These are phyloP conservation scores for Montipora cactus DNA, from an alignment of 64 coral and sea anemone genomes.

Conservation along the genomic window DNA sequence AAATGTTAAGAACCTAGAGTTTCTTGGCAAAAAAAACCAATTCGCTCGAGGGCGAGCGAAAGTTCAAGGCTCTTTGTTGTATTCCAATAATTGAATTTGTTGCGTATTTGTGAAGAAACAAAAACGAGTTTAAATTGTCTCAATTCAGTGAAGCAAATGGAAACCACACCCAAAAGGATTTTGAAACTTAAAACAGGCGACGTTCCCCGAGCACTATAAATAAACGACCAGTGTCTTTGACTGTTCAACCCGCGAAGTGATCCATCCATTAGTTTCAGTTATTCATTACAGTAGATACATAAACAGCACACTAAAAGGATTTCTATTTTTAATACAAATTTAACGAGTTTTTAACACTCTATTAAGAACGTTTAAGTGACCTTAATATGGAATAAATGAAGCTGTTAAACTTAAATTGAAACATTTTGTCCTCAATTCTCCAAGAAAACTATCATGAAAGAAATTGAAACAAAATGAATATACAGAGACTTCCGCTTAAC, in stretches of 20 bases:
- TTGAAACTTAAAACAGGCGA: not conserved
- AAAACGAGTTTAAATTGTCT: not conserved
- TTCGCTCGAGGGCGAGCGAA: not conserved
- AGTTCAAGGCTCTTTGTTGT: not conserved
- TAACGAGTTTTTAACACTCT: conserved; percentile 41
- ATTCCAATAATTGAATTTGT: too few species aligned
- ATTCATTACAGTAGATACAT: not conserved
- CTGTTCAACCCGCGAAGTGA: not conserved
- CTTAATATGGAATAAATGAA: not conserved
- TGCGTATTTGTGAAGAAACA: not conserved
- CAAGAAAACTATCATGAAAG: conserved; percentile 1
- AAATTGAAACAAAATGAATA: not conserved
- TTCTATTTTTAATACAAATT: conserved; percentile 9
- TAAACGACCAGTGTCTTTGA: not conserved
- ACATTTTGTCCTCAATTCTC: not conserved
- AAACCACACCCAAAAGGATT: not conserved
- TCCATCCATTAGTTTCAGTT: conserved; percentile 12
- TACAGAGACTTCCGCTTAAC: too few species aligned
- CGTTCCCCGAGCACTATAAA: not conserved
- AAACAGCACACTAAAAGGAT: conserved; percentile 25
- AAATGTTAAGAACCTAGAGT: not conserved
- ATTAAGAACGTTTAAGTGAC: not conserved
- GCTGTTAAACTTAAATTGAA: conserved; percentile 35
- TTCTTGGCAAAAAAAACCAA: not conserved
- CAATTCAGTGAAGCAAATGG: not conserved